Base-by-base conservation (phyloP, 2,888 invertebrate species). In the Drosophila algonquin region DNA sequence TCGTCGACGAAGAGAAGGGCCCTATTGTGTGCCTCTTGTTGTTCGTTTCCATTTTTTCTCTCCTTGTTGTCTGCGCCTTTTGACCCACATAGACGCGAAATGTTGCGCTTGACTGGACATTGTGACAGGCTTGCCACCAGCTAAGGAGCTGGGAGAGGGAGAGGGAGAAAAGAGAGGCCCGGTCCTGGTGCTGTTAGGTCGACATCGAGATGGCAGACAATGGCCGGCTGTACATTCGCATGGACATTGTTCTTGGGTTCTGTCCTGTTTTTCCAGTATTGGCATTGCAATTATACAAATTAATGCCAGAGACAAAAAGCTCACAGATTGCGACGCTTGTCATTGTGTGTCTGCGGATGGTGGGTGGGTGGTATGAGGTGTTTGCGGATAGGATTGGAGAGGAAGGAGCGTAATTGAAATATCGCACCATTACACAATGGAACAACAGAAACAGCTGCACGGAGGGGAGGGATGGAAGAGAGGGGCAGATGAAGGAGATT, bases 261-360 rank as follows among this genome's bases (percentile, higher is more conserved):
- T 40, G 32, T 30, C 18, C 58, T 54, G 60, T 51, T 47, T 55
- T 63, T 69, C 51, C 63, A 51, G 54, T 73, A 72, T 68, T 82
- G 81, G 47, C 82, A 60, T 55, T 78, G 83, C 87, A 84, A 88
- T 84, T 88, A 88, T 86, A 76, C 80, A 86, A 88, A 84, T 88
- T 83, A 79, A 86, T 78, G 73, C 74, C 57, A 50, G 21, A 75
- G 63, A 78, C 74, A 77, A 75, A 65, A 73, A 69, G 76, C 67
- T 58, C 63, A 54, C 70, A 76, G 80, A 87, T 85, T 85, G 75
- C 50, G 48, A 35, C n/a, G 57, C 62, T 32, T 47, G 54, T 40
- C 53, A 18, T 18, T 21, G 47, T 45, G 30, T 27, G 53, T 40
- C 7, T 18, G 9, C 2, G 2, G 30, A 30, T 30, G 30, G 30